Conservation (phyloP, 2,888 invertebrate species). For the Calameuta pallipes region DNA sequence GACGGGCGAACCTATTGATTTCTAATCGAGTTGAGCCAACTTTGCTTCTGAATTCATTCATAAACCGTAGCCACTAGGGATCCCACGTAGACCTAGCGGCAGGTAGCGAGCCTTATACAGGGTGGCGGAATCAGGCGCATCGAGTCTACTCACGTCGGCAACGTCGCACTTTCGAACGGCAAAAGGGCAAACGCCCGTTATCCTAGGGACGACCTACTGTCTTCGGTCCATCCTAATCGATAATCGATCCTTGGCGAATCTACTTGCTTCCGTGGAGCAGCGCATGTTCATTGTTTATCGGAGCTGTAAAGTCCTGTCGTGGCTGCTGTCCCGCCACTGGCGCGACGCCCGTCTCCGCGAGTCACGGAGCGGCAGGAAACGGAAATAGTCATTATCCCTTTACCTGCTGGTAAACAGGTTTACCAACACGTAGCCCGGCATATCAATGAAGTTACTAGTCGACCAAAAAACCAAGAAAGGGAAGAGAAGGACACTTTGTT, state of each 20-base stretch:
- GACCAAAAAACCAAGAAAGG: too few species aligned
- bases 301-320: background rate
- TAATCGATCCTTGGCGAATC: too few species aligned
- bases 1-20: conserved; percentile 37
- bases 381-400: conserved; percentile 43
- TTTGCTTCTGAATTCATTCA: conserved; percentile 32
- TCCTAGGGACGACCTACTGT: conserved; percentile 1
- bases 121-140: conserved; percentile 4
- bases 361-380: conserved; percentile 27
- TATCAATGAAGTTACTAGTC: background rate
- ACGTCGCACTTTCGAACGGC: conserved; percentile 8
- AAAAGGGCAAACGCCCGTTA: conserved; percentile 8
- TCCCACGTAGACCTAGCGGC: background rate
- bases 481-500: too few species aligned
- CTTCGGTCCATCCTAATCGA: background rate
- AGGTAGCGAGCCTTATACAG: conserved; percentile 11
- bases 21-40: conserved; percentile 37
- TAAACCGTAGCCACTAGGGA: conserved; percentile 7
- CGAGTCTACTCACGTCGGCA: background rate
- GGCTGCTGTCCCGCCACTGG: background rate
- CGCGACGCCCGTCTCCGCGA: too few species aligned
- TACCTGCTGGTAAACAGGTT: conserved; percentile 31
- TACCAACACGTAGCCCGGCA: background rate
- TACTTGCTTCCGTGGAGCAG: too few species aligned
- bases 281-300: too few species aligned